phyloP scores from a whole-genome alignment of 2,113 vertebrate species.

The Pachypanchax playfairii region DNA sequence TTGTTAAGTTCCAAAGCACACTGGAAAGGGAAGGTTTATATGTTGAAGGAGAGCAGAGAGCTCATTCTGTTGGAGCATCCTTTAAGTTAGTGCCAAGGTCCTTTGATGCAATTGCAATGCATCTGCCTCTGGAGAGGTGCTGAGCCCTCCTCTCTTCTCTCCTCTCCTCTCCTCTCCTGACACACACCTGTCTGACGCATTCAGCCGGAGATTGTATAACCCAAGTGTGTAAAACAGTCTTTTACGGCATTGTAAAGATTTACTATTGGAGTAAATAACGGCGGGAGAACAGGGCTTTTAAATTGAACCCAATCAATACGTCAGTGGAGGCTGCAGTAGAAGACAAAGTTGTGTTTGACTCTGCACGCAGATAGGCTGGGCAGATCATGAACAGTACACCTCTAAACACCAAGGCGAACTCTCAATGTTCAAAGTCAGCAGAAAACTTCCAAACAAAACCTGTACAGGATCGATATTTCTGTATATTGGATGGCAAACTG shows the following conservation, averaged over 20 bases:
- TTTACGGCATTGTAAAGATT: conserved; percentile 85
- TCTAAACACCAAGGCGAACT: conserved; percentile 19
- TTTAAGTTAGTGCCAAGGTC: conserved; percentile 69
- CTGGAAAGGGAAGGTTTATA: conserved; percentile 39
- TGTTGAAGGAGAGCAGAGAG: conserved; percentile 39
- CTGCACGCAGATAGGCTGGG: conserved; percentile 45
- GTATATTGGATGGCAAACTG: conserved; percentile 11
- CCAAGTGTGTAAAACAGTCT: conserved; percentile 81
- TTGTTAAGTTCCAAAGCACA: conserved; percentile 36
- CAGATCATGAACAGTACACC: conserved; percentile 28
- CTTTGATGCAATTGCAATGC: conserved; percentile 51
- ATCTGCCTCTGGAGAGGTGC: conserved; percentile 52
- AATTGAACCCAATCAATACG: conserved; percentile 80
- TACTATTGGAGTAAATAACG: conserved; percentile 83
- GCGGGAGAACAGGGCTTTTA: conserved; percentile 79
- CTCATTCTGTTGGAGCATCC: conserved; percentile 49
- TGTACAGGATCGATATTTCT: conserved; percentile 7
- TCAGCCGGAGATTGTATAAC: conserved; percentile 71
- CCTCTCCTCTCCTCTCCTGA: conserved; percentile 44
- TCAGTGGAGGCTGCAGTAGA: conserved; percentile 72
- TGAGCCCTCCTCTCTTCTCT: conserved; percentile 32
- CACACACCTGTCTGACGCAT: conserved; percentile 65
- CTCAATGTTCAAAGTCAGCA: conserved; percentile 24
- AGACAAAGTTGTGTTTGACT: conserved; percentile 63
- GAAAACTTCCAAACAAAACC: conserved; percentile 27